phyloP scores from a whole-genome alignment of 2,797 vertebrate genomes.

The Numenius phaeopus region DNA sequence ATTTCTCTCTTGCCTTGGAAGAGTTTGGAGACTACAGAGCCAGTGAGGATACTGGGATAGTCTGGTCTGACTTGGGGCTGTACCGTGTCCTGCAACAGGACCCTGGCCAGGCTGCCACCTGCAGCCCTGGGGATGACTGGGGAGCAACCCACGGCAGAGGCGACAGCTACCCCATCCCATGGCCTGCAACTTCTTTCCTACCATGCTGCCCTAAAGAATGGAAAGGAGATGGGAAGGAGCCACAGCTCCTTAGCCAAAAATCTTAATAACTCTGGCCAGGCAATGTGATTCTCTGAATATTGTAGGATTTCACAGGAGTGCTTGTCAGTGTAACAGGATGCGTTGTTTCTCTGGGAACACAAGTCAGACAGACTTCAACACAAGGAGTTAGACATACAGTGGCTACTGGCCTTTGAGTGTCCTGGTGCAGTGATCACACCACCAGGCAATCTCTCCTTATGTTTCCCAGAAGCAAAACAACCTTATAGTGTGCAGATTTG shows the following conservation, averaged over 20 bases:
- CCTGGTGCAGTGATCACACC: neutral
- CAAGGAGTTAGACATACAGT: neutral
- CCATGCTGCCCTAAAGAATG: neutral
- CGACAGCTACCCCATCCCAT: neutral
- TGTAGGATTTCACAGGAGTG: neutral
- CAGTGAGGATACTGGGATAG: fast-evolving
- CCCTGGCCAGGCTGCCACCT: neutral
- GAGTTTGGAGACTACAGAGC: neutral
- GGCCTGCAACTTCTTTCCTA: neutral
- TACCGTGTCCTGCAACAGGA: fast-evolving
- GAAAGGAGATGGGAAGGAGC: neutral
- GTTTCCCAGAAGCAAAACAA: neutral
- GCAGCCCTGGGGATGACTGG: fast-evolving
- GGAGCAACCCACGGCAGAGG: neutral
- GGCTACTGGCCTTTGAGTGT: neutral
- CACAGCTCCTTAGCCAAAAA: neutral
- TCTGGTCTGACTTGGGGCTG: neutral
- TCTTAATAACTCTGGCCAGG: fast-evolving
- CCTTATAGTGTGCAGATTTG: neutral
- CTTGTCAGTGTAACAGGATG: neutral
- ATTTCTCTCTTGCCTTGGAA: neutral
- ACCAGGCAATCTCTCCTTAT: neutral
- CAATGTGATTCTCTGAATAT: neutral
- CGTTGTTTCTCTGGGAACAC: neutral
- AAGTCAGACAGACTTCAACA: neutral